Percentiles rank a stretch among this genome's conserved stretches.
phyloP scores from a whole-genome alignment of 1,140 invertebrate species.

The Magallana gigas region DNA sequence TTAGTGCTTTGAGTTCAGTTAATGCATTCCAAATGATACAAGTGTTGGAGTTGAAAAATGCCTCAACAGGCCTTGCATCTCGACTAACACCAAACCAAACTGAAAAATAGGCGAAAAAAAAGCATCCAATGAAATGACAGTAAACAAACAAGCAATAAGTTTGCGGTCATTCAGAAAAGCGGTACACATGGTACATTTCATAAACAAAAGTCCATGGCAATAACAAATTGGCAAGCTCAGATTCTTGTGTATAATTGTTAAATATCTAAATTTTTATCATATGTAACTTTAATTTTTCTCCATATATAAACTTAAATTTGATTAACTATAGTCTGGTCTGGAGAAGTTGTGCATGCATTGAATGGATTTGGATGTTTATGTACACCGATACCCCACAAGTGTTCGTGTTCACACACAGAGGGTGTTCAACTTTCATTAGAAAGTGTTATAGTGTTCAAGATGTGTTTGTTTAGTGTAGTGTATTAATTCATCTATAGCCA shows the following conservation, averaged over 20 bases:
- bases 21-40: conserved; percentile 37
- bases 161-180: conserved; percentile 28
- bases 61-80: conserved; percentile 43
- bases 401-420: too few relatives aligned
- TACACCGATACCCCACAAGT: too few relatives aligned
- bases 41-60: conserved; percentile 41
- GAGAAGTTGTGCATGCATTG: conserved; percentile 35
- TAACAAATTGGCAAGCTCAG: conserved; percentile 17
- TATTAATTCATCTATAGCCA: too few relatives aligned
- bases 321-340: conserved; percentile 9
- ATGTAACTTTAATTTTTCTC: neutral
- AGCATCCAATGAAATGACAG: conserved; percentile 40
- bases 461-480: too few relatives aligned
- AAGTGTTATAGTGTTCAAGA: too few relatives aligned
- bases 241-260: neutral
- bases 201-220: too few relatives aligned
- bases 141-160: conserved; percentile 38
- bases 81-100: conserved; percentile 57
- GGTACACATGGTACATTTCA: neutral
- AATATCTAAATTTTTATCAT: neutral
- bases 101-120: conserved; percentile 49
- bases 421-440: too few relatives aligned
- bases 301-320: neutral
- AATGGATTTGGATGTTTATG: neutral
- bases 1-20: conserved; percentile 24